Base-by-base conservation (phyloP, 2,888 invertebrate species). In the Andrena flavipes region DNA sequence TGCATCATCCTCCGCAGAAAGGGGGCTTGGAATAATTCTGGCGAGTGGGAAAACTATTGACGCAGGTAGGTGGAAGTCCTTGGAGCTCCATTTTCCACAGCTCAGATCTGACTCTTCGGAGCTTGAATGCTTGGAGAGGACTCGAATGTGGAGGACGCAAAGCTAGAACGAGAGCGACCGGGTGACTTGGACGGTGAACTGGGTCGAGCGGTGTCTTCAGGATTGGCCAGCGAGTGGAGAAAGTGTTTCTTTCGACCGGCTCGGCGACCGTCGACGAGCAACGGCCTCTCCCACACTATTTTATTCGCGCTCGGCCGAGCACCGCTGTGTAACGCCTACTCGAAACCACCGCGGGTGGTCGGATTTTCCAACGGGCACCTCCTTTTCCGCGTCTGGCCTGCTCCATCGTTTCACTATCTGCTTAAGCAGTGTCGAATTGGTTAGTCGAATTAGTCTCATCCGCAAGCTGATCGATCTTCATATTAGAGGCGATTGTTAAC, bases 221-320 rank as follows among this genome's bases (percentile, higher is more conserved):
- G 85, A 88, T 88, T 69, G 79, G 63, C 65, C 75, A 63, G 64
- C 84, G 88, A 89, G 76, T 87, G 88, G 91, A 91, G 92, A 92
- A 93, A 92, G 92, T 92, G 89, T 88, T 90, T 88, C 87, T 87
- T 85, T 85, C 82, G 82, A 81, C 76, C 86, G 76, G 64, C 59
- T 64, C 69, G 80, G 62, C 69, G 83, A 76, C 63, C 82, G 75
- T 78, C 77, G 82, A 74, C 74, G 62, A 63, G 65, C 67, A 67
- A 64, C 68, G 64, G 51, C 77, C 56, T 87, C 84, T 87, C 84
- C 79, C 85, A 84, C 86, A 89, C 88, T 89, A 88, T 89, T 89
- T 91, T 86, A 88, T 82, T 68, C 82, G 63, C 74, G 79, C 60
- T 80, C 35, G 56, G 62, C 8, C 65, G 59, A 75, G 59, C 79